A percentile compares a stretch with the other conserved stretches of the same genome.
These are phyloP conservation scores for Caenorhabditis becei DNA, from an alignment of 2,888 invertebrate species.

Conservation along the genomic window DNA sequence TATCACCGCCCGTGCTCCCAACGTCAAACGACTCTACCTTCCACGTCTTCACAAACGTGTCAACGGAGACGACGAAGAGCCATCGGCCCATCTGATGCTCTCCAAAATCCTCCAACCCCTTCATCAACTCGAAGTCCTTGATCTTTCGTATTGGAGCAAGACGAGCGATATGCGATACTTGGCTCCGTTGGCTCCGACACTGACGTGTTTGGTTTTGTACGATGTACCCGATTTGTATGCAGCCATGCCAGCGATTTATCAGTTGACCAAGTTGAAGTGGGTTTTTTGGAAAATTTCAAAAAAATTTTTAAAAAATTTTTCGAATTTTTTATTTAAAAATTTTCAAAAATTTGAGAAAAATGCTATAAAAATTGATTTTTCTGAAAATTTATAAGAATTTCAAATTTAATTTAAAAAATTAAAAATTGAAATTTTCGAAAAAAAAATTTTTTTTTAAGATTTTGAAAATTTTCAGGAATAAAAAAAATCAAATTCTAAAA, in stretches of 20 bases:
- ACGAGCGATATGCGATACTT: constrained; percentile 86
- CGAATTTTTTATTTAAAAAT: too few species aligned
- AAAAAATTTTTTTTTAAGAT: too few species aligned
- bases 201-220: constrained; percentile 89
- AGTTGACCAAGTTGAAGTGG: constrained; percentile 84
- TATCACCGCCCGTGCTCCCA: constrained; percentile 68
- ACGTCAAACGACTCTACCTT: constrained; percentile 57
- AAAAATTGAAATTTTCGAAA: too few species aligned
- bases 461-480: not conserved
- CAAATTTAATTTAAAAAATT: too few species aligned
- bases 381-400: too few species aligned
- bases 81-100: constrained; percentile 66
- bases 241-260: constrained; percentile 83
- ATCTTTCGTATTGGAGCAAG: constrained; percentile 77
- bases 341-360: too few species aligned
- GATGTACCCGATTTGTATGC: constrained; percentile 87
- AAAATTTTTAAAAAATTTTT: not conserved
- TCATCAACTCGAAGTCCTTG: constrained; percentile 65
- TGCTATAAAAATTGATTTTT: too few species aligned
- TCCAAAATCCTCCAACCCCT: constrained; percentile 68
- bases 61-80: constrained; percentile 65
- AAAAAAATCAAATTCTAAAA: too few species aligned
- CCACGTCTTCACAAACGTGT: constrained; percentile 38
- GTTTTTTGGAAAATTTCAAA: constrained; percentile 7
- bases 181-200: constrained; percentile 85